Conservation (phyloP, 2,113 vertebrate species). For the Hippocampus mohnikei region DNA sequence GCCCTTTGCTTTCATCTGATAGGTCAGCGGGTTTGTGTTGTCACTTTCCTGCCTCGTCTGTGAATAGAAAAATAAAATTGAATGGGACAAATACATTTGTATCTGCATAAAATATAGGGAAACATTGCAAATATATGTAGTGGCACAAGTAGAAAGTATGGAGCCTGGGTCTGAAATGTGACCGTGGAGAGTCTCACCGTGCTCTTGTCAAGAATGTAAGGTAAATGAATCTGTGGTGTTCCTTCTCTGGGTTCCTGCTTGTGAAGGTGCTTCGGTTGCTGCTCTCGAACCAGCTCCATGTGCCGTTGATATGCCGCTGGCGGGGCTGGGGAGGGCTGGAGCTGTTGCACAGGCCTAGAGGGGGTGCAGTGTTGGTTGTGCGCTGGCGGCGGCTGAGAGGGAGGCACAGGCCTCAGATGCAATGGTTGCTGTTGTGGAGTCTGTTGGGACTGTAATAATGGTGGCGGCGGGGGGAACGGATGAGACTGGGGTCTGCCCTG, state of each 20-base stretch:
- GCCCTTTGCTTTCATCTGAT: conserved; percentile 77
- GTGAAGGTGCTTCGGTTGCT: conserved; percentile 60
- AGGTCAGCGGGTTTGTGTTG: conserved; percentile 66
- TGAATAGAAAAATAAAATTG: conserved; percentile 42
- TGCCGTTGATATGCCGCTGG: conserved; percentile 67
- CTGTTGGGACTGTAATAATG: conserved; percentile 66
- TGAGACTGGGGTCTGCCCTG: conserved; percentile 73
- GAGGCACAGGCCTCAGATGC: conserved; percentile 79
- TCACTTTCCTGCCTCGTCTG: conserved; percentile 72
- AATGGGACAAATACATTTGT: not conserved
- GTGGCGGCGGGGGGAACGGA: conserved; percentile 64
- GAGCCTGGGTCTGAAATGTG: not conserved
- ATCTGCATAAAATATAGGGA: not conserved
- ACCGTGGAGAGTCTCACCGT: conserved; percentile 48
- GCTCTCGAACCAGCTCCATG: conserved; percentile 58
- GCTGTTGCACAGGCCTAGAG: conserved; percentile 78
- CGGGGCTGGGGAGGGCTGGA: conserved; percentile 70
- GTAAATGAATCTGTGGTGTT: conserved; percentile 70
- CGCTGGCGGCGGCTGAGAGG: conserved; percentile 75
- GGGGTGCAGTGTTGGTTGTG: conserved; percentile 70
- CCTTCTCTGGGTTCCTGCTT: conserved; percentile 63
- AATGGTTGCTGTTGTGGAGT: conserved; percentile 62
- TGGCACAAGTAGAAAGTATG: not conserved
- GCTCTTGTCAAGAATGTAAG: conserved; percentile 76
- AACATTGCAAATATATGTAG: no score